These are phyloP conservation scores for Platygyra sinensis DNA, from an alignment of 64 coral and sea anemone genomes.

Conservation along the genomic window DNA sequence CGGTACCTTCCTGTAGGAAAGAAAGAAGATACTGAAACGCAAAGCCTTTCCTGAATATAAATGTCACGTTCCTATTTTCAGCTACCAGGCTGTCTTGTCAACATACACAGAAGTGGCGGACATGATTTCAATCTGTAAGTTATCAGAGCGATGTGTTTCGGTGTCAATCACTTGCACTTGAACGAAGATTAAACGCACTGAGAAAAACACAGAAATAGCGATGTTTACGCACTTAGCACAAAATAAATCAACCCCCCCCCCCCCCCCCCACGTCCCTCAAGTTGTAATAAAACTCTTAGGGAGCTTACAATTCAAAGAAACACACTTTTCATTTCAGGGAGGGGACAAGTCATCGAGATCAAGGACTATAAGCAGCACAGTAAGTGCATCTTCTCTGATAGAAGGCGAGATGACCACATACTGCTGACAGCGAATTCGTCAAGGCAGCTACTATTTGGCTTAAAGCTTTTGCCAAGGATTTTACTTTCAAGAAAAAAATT, in stretches of 20 bases:
- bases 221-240: background rate
- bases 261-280: too few species aligned
- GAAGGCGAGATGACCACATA: background rate
- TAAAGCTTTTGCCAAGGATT: too few species aligned
- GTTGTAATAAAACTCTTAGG: too few species aligned
- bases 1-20: too few species aligned
- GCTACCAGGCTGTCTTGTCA: background rate
- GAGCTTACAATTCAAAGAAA: background rate
- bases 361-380: conserved; percentile 29
- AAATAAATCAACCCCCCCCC: background rate
- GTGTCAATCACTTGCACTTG: conserved; percentile 21
- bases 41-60: background rate
- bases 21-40: too few species aligned
- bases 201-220: background rate
- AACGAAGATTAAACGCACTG: too few species aligned
- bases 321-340: background rate
- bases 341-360: conserved; percentile 1
- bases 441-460: too few species aligned
- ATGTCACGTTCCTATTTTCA: background rate
- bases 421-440: background rate
- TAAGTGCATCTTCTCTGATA: conserved; percentile 8
- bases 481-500: too few species aligned
- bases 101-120: background rate
- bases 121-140: background rate
- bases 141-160: background rate